Conservation (phyloP, 2,888 invertebrate species). For the Ctenicera cuprea region DNA sequence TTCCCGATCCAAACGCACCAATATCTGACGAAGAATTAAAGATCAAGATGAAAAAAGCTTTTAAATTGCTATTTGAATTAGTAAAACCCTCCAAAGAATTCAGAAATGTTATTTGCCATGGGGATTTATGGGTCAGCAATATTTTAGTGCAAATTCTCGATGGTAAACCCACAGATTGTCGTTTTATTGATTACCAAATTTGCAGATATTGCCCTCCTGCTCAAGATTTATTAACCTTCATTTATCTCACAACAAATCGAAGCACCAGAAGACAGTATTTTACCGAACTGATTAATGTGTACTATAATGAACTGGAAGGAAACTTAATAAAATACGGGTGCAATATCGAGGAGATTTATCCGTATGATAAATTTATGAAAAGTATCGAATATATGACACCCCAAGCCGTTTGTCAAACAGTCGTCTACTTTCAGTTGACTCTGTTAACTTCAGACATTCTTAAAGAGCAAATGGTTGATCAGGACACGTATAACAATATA, state of each 20-base stretch:
- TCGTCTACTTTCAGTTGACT: constrained; percentile 65
- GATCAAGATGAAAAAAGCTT: constrained; percentile 9
- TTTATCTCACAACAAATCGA: constrained; percentile 64
- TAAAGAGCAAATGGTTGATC: constrained; percentile 59
- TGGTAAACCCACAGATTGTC: constrained; percentile 60
- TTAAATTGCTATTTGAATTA: not conserved
- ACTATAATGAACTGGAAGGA: not conserved
- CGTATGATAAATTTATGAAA: constrained; percentile 50
- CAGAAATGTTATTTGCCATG: constrained; percentile 15
- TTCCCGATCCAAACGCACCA: not conserved
- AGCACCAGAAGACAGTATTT: constrained; percentile 62
- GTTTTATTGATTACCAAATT: constrained; percentile 70
- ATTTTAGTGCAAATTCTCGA: not conserved
- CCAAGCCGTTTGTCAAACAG: constrained; percentile 64
- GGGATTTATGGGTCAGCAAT: constrained; percentile 24
- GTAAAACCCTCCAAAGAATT: constrained; percentile 9
- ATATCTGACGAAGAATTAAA: constrained; percentile 8
- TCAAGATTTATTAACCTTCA: constrained; percentile 76
- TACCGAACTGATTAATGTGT: constrained; percentile 61
- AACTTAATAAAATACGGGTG: not conserved
- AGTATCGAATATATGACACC: constrained; percentile 67
- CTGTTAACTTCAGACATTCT: constrained; percentile 59
- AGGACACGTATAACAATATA: constrained; percentile 57
- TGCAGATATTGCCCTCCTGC: constrained; percentile 78
- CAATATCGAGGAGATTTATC: constrained; percentile 3